phyloP scores from a whole-genome alignment of 2,888 invertebrate genomes.

The Luffia ferchaultella region DNA sequence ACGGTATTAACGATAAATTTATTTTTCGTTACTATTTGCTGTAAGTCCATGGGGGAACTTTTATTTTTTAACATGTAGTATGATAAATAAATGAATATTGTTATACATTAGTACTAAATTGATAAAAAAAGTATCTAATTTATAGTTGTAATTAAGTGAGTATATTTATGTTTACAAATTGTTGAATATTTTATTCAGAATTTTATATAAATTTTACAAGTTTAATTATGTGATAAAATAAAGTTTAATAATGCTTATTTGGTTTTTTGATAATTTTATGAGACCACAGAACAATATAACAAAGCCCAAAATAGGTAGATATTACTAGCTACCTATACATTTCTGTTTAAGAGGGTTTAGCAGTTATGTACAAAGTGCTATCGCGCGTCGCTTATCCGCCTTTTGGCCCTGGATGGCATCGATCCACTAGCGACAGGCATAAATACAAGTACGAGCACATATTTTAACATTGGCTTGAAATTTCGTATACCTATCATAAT shows the following conservation, averaged over 20 bases:
- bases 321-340: too few species aligned
- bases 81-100: too few species aligned
- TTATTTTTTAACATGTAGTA: neutral
- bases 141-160: constrained; percentile 26
- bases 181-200: constrained; percentile 56
- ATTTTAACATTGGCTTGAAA: neutral
- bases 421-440: neutral
- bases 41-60: neutral
- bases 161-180: constrained; percentile 36
- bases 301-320: too few species aligned
- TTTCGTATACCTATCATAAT: too few species aligned
- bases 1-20: neutral
- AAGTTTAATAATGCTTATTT: constrained; percentile 42
- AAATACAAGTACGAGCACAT: neutral
- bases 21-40: too few species aligned
- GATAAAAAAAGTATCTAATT: constrained; percentile 13
- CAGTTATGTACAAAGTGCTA: neutral
- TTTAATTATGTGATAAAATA: constrained; percentile 58
- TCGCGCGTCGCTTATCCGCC: neutral
- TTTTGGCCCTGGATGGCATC: neutral
- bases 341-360: too few species aligned
- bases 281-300: too few species aligned
- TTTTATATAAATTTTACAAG: constrained; percentile 58
- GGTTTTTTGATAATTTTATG: too few species aligned
- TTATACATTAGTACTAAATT: too few species aligned